Percentiles rank a stretch among this genome's conserved stretches.
phyloP scores from a whole-genome alignment of 2,113 vertebrate species.

The Capreolus pygargus region DNA sequence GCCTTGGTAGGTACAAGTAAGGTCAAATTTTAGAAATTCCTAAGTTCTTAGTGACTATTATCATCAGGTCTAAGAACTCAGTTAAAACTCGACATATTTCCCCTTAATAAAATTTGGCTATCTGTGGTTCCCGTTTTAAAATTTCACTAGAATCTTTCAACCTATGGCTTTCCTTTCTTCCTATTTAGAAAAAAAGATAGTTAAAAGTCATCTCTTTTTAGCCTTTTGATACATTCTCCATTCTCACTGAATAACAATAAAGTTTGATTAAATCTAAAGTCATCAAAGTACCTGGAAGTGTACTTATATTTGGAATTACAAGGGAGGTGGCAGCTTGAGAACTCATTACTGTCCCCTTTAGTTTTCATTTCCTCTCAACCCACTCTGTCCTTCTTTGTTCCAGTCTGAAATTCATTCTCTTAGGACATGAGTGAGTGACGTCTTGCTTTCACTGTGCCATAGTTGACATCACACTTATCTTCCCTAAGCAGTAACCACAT shows the following conservation, averaged over 20 bases:
- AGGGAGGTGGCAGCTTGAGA: not conserved
- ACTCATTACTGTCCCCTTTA: not conserved
- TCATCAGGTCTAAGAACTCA: not conserved
- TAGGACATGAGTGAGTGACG: not conserved
- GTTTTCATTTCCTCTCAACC: constrained; percentile 20
- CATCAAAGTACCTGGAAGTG: not conserved
- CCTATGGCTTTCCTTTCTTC: not conserved
- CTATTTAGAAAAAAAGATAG: not conserved
- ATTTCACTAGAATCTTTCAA: not conserved
- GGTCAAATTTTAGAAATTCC: not conserved
- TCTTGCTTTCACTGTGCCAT: not conserved
- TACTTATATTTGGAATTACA: not conserved
- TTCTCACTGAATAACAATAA: not conserved
- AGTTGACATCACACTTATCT: not conserved
- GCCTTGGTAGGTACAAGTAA: not conserved
- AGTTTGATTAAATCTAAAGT: not conserved
- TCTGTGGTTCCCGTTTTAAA: not conserved
- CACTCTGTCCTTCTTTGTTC: not conserved
- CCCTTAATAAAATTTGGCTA: not conserved
- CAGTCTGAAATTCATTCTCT: constrained; percentile 8
- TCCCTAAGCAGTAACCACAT: not conserved
- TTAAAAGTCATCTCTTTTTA: not conserved
- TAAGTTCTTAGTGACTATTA: not conserved
- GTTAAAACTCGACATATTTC: not conserved
- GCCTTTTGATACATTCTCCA: not conserved